Conservation (phyloP, 2,888 invertebrate species). For the Caenorhabditis zanzibari region DNA sequence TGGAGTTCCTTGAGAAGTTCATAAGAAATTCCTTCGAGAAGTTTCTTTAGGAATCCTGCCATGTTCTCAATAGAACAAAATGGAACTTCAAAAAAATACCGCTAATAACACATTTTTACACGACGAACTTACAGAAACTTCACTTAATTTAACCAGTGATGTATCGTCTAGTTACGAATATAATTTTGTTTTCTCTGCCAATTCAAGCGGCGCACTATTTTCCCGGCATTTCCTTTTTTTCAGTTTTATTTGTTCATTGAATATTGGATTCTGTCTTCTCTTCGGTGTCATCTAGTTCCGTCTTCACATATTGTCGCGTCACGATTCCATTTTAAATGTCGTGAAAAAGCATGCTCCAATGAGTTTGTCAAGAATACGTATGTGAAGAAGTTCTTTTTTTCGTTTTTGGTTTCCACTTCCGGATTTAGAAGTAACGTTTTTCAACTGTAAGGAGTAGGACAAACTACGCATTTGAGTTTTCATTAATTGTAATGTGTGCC, state of each 20-base stretch:
- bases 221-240: not conserved
- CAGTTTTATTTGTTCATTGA: constrained; percentile 16
- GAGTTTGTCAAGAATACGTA: constrained; percentile 15
- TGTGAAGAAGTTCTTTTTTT: not conserved
- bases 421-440: not conserved
- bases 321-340: constrained; percentile 38
- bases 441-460: too few relatives aligned
- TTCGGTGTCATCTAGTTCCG: constrained; percentile 11
- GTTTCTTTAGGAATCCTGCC: too few relatives aligned
- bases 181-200: not conserved
- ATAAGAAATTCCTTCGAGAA: too few relatives aligned
- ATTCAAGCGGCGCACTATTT: not conserved
- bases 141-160: too few relatives aligned
- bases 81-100: too few relatives aligned
- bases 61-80: too few relatives aligned
- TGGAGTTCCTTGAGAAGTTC: too few relatives aligned
- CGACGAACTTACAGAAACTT: too few relatives aligned
- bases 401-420: constrained; percentile 17
- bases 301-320: constrained; percentile 11
- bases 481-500: too few relatives aligned
- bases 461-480: too few relatives aligned
- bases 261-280: not conserved
- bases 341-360: constrained; percentile 41
- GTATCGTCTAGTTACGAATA: too few relatives aligned
- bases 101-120: too few relatives aligned